phyloP scores from a whole-genome alignment of 2,888 invertebrate species.

The Caenorhabditis sp. region DNA sequence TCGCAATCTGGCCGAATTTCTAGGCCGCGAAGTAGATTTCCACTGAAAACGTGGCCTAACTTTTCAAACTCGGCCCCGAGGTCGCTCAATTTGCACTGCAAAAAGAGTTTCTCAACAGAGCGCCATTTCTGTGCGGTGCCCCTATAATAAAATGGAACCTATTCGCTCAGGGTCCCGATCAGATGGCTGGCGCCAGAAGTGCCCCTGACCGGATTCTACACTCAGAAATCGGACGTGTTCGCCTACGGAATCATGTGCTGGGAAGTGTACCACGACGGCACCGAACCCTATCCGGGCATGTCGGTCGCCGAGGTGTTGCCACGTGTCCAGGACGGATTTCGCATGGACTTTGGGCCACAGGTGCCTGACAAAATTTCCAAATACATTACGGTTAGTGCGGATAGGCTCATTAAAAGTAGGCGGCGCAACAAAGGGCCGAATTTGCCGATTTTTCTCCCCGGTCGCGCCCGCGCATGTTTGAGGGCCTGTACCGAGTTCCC shows the following conservation, averaged over 20 bases:
- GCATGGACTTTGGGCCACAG: slow-evolving; percentile 50
- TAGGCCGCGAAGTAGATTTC: no score
- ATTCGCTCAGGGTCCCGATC: slow-evolving; percentile 64
- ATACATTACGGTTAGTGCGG: slow-evolving; percentile 27
- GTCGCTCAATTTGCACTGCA: no score
- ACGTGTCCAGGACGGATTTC: slow-evolving; percentile 64
- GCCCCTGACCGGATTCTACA: slow-evolving; percentile 51
- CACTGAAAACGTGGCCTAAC: no score
- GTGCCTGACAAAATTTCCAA: slow-evolving; percentile 13
- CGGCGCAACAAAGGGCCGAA: no score
- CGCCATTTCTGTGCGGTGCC: no score
- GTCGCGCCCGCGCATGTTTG: no score
- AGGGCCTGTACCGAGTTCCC: no score
- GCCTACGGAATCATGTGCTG: slow-evolving; percentile 58
- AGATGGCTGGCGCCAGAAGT: slow-evolving; percentile 67
- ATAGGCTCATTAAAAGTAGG: no score
- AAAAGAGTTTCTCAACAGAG: neutral
- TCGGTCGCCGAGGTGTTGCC: slow-evolving; percentile 62
- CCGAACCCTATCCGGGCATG: slow-evolving; percentile 67
- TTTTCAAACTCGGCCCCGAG: no score
- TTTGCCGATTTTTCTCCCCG: no score
- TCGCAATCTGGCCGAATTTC: no score
- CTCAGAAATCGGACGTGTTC: slow-evolving; percentile 62
- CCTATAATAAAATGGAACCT: no score
- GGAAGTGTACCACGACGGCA: slow-evolving; percentile 61